A percentile compares a stretch with the other conserved stretches of the same genome.
phyloP scores from a whole-genome alignment of 2,888 invertebrate genomes.

The Tachina grossa region DNA sequence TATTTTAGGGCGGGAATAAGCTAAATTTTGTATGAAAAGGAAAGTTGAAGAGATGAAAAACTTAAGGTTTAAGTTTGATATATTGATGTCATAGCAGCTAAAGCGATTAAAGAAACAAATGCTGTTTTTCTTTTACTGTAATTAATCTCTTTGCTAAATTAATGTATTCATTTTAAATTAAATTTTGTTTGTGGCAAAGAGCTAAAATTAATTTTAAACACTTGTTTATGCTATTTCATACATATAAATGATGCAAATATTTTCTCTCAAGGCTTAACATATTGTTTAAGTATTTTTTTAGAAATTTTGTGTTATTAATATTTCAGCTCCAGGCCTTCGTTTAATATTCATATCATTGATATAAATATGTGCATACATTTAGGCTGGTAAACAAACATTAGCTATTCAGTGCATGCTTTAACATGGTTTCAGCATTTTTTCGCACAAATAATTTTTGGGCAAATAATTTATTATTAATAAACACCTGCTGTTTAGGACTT shows the following conservation, averaged over 20 bases:
- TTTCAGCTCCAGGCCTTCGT: neutral
- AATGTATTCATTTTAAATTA: too few relatives aligned
- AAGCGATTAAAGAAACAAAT: too few relatives aligned
- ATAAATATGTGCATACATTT: constrained; percentile 13
- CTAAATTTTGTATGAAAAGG: neutral
- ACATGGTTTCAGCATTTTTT: constrained; percentile 11
- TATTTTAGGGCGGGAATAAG: constrained; percentile 7
- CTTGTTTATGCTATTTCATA: neutral
- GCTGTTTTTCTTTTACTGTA: too few relatives aligned
- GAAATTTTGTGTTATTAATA: neutral
- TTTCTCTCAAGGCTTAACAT: constrained; percentile 4
- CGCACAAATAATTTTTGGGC: neutral
- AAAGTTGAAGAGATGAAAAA: neutral
- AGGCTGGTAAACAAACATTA: constrained; percentile 14
- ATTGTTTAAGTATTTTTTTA: neutral
- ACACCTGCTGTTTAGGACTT: too few relatives aligned
- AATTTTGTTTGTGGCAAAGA: neutral
- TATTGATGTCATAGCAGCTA: too few relatives aligned
- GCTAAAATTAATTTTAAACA: neutral
- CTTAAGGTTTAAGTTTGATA: neutral
- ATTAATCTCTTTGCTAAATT: too few relatives aligned
- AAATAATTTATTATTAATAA: neutral
- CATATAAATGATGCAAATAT: constrained; percentile 1
- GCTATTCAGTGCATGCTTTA: neutral
- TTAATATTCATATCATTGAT: constrained; percentile 29